Percentiles rank a stretch among this genome's conserved stretches.
These are phyloP conservation scores for Anas acuta DNA, from an alignment of 2,797 vertebrate genomes.

Conservation along the genomic window DNA sequence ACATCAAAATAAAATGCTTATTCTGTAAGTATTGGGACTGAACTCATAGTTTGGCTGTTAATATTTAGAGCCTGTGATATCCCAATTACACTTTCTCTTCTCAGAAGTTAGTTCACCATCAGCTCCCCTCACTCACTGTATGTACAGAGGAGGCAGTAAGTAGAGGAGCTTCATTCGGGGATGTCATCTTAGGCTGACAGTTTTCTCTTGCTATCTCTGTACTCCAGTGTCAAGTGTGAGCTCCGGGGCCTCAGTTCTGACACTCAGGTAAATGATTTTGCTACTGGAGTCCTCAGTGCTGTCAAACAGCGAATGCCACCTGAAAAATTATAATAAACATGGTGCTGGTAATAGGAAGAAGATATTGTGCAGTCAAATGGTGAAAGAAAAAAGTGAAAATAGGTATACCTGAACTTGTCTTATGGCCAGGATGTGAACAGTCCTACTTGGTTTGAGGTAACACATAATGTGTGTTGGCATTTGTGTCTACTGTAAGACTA, in stretches of 20 bases:
- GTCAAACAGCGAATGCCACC: background rate
- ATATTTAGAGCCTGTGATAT: background rate
- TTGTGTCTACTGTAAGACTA: background rate
- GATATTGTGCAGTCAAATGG: fast-evolving
- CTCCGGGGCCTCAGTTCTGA: background rate
- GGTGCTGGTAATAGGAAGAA: background rate
- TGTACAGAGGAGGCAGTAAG: background rate
- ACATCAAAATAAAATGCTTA: background rate
- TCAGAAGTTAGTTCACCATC: background rate
- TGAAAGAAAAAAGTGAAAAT: background rate
- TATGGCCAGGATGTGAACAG: background rate
- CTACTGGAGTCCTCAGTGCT: background rate
- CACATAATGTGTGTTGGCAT: fast-evolving
- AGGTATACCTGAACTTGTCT: background rate
- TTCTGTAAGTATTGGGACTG: background rate
- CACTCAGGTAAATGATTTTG: background rate
- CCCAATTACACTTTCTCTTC: background rate
- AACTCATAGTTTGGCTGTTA: background rate
- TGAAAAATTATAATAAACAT: background rate
- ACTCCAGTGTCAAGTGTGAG: fast-evolving
- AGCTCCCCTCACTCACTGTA: background rate
- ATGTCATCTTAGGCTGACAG: background rate
- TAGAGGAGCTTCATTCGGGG: background rate
- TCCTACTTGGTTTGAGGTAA: background rate
- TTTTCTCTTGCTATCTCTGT: background rate